Base-by-base conservation (phyloP, 2,888 invertebrate species). In the Brenthis hecate region DNA sequence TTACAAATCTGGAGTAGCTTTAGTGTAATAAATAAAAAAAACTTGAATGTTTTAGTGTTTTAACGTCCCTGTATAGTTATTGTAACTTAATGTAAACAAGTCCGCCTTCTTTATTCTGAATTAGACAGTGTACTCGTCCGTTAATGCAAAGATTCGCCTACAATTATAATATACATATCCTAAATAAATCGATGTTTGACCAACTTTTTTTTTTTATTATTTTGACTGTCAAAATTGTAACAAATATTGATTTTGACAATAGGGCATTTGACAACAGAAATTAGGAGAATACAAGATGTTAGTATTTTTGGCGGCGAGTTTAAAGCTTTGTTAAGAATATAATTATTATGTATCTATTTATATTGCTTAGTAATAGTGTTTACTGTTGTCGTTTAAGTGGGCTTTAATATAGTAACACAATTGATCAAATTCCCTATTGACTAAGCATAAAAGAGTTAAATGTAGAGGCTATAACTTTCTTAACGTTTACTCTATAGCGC, bases 31-130 rank as follows among this genome's bases (percentile, higher is more conserved):
- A 66, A 57, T 69, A 1, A 19, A 66, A 53, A 43, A 54, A 72
- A 65, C 56, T 62, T 63, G 47, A 50, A 67, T 70, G 58, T 54
- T 66, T 70, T 70, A 68, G 63, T 70, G 65, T 65, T 69, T 66
- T 63, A 55, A 70, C 58, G 68, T 63, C 68, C 63, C 70, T 62
- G 63, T 60, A 60, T 60, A 60, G 48, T 60, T 60, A 60, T 60
- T 69, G 62, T 70, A 72, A 62, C 53, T 53, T 53, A 68, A 65
- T 72, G 66, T 72, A 68, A 68, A 70, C 65, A 70, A 68, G 60
- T 72, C 72, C 72, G 72, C 72, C 72, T 69, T 66, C 65, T 70
- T 70, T 72, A 68, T 65, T 72, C 68, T 68, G 63, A 68, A 70
- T 69, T 65, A 63, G 64, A 65, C 66, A 68, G 63, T 70, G 72